These are phyloP conservation scores for Gavialis gangeticus DNA, from an alignment of 2,113 vertebrate species.

Conservation along the genomic window DNA sequence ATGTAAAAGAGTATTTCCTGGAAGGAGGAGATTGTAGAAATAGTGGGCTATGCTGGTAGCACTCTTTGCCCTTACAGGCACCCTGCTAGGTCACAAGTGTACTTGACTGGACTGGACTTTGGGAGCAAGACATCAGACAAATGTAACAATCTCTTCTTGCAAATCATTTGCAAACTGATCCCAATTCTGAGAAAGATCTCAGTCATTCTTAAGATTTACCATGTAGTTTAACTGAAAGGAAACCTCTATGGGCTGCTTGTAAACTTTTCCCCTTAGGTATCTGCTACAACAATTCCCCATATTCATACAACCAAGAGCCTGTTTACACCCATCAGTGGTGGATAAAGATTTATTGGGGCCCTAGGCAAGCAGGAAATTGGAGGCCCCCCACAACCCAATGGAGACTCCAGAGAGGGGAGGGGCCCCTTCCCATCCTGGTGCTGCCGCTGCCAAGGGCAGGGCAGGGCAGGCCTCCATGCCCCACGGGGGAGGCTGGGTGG, in stretches of 20 bases:
- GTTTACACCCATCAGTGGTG: background rate
- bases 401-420: too few species aligned
- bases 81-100: background rate
- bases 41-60: background rate
- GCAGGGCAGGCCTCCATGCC: too few species aligned
- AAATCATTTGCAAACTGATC: background rate
- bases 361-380: too few species aligned
- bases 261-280: fast-evolving
- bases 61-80: background rate
- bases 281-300: background rate
- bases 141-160: background rate
- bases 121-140: background rate
- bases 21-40: background rate
- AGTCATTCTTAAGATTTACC: background rate
- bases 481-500: too few species aligned
- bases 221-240: background rate
- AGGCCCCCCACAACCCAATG: too few species aligned
- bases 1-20: background rate
- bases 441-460: too few species aligned
- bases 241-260: background rate
- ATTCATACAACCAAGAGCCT: conserved; percentile 29
- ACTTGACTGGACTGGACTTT: background rate
- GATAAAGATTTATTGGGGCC: too few species aligned
- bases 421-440: too few species aligned
- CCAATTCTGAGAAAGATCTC: background rate